Base-by-base conservation (phyloP, 2,797 vertebrate species). In the Orestias chungarensis region DNA sequence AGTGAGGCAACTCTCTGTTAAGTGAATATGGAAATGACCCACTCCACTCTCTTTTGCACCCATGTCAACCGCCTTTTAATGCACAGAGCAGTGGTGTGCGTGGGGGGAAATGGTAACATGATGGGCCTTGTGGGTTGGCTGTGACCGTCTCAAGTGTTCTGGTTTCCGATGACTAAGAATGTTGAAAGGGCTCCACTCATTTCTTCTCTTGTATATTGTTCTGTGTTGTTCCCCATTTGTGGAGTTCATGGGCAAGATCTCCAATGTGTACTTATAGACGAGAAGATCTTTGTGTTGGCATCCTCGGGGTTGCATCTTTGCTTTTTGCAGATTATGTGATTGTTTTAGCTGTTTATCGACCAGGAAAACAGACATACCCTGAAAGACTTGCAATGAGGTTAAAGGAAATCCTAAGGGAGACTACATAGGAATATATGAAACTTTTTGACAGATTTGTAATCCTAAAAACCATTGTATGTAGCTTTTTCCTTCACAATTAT, bases 11-110 rank as follows among this genome's bases (percentile, higher is more conserved):
- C 80, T 66, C 71, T 76, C 69, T 67, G 81, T 74, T 89, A 87
- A 90, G 86, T 84, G 89, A 88, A 87, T 90, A 90, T 92, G 88
- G 89, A 92, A 93, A 93, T 89, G 85, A 87, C 89, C 88, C 79
- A 70, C 66, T 12, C 71, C 72, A 43, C 80, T 74, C 79, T 74
- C 68, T 73, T 78, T 66, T 66, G 81, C 87, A 78, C 76, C 74
- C 62, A 71, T 66, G 33, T 79, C 82, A 79, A 72, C 80, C 77
- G 82, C n/a, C 71, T 76, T 68, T 70, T 73, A 86, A 89, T 0
- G 33, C 66, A 71, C 66, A 42, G 57, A 75, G 42, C 20, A 15
- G 71, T 8, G 1, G 61, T 76, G 64, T 43, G 42, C 50, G 25
- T 29, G 38, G 50, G 66, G 49, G 40, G 40, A 69, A 14, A 49